These are phyloP conservation scores for Percopsis omiscomaycus DNA, from an alignment of 2,797 vertebrate genomes.

Conservation along the genomic window DNA sequence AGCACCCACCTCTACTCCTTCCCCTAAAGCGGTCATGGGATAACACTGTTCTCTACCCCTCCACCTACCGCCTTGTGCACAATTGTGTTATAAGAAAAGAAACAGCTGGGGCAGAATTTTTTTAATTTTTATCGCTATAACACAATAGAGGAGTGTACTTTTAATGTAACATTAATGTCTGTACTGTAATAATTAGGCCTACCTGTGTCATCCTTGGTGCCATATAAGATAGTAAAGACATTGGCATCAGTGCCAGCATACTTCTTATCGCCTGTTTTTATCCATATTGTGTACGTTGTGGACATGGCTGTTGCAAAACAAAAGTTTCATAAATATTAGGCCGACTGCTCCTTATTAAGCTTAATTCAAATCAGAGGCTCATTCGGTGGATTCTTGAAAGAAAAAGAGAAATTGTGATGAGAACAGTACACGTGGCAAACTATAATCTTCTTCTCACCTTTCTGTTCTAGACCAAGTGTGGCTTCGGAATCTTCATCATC, in stretches of 20 bases:
- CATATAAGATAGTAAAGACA: conserved; percentile 87
- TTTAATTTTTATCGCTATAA: background rate
- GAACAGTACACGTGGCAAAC: background rate
- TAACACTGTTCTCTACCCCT: too few species aligned
- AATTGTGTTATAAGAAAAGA: too few species aligned
- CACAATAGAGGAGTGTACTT: background rate
- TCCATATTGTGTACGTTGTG: conserved; percentile 88
- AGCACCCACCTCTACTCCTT: too few species aligned
- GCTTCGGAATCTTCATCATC: conserved; percentile 81
- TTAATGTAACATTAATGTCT: background rate
- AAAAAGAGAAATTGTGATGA: background rate
- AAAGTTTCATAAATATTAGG: background rate
- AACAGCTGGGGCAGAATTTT: too few species aligned
- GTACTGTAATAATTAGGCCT: conserved; percentile 2
- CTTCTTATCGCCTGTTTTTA: conserved; percentile 95
- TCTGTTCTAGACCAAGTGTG: conserved; percentile 93
- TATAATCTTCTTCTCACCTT: conserved; percentile 76
- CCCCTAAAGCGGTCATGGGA: too few species aligned
- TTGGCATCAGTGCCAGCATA: conserved; percentile 93
- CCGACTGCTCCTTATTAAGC: too few species aligned
- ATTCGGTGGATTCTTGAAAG: background rate
- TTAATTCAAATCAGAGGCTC: too few species aligned
- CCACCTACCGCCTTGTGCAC: too few species aligned
- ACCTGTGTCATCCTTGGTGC: conserved; percentile 92
- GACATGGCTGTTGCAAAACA: conserved; percentile 84